Percentiles rank a stretch among this genome's conserved stretches.
phyloP scores from a whole-genome alignment of 2,888 invertebrate genomes.

The Dusona sp. region DNA sequence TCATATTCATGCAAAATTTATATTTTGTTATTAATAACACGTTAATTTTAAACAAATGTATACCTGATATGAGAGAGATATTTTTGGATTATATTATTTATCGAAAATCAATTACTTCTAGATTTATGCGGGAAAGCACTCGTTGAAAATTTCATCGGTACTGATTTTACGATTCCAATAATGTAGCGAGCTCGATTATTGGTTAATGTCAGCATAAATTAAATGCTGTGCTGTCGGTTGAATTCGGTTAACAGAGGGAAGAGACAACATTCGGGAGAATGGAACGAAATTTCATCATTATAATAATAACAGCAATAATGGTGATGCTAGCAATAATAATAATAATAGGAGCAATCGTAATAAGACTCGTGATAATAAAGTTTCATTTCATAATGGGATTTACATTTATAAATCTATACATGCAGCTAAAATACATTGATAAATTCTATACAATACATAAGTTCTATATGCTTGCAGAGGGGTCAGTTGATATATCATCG shows the following conservation, averaged over 20 bases:
- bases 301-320: not conserved
- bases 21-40: no score
- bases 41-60: no score
- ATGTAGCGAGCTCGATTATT: constrained; percentile 51
- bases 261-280: not conserved
- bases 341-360: not conserved
- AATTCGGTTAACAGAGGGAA: constrained; percentile 7
- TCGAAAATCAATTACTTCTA: constrained; percentile 18
- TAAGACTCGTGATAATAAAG: not conserved
- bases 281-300: not conserved
- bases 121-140: constrained; percentile 7
- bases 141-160: constrained; percentile 32
- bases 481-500: constrained; percentile 61
- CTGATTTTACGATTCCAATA: constrained; percentile 7
- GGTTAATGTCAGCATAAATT: constrained; percentile 43
- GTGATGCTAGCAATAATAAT: not conserved
- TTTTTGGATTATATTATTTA: constrained; percentile 12
- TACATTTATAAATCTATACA: not conserved
- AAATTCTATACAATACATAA: not conserved
- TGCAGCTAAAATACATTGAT: not conserved
- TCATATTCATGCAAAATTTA: no score
- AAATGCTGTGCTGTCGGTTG: not conserved
- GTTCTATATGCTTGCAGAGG: constrained; percentile 28
- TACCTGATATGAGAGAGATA: not conserved
- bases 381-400: not conserved